phyloP scores from a whole-genome alignment of 2,113 vertebrate species.

The Prietella phreatophila region DNA sequence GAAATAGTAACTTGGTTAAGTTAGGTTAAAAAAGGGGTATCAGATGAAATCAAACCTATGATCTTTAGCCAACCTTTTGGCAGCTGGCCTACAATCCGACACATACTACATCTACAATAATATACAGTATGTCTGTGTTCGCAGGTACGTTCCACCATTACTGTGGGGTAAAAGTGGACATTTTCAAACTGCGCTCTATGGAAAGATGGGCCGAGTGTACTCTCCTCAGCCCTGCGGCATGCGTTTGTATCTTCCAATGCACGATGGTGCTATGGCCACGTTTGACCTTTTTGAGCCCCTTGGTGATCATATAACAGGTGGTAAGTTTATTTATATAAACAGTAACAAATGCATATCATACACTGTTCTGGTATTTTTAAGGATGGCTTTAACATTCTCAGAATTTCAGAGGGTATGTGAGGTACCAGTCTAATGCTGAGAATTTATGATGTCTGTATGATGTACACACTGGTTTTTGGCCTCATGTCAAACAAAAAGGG shows the following conservation, averaged over 20 bases:
- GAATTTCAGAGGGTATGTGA: background rate
- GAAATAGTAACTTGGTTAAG: background rate
- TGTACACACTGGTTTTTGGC: background rate
- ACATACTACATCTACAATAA: background rate
- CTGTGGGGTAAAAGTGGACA: slow-evolving; percentile 97
- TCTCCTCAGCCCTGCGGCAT: slow-evolving; percentile 83
- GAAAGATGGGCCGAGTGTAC: slow-evolving; percentile 90
- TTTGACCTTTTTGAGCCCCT: slow-evolving; percentile 91
- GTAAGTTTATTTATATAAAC: slow-evolving; percentile 67
- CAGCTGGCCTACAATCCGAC: background rate
- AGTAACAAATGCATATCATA: background rate
- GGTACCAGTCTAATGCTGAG: background rate
- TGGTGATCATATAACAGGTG: slow-evolving; percentile 83
- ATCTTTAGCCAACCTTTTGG: background rate
- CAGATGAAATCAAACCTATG: background rate
- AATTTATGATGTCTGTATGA: background rate
- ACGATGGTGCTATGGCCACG: slow-evolving; percentile 89
- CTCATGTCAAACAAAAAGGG: background rate
- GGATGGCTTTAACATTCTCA: background rate
- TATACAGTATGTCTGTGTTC: slow-evolving; percentile 17
- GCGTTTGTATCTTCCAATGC: slow-evolving; percentile 89
- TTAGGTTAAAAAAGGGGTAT: background rate
- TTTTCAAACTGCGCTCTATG: slow-evolving; percentile 89
- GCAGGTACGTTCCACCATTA: slow-evolving; percentile 89
- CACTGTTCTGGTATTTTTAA: background rate